A percentile compares a stretch with the other conserved stretches of the same genome.
These are phyloP conservation scores for Mesitornis unicolor DNA, from an alignment of 2,113 vertebrate genomes.

Conservation along the genomic window DNA sequence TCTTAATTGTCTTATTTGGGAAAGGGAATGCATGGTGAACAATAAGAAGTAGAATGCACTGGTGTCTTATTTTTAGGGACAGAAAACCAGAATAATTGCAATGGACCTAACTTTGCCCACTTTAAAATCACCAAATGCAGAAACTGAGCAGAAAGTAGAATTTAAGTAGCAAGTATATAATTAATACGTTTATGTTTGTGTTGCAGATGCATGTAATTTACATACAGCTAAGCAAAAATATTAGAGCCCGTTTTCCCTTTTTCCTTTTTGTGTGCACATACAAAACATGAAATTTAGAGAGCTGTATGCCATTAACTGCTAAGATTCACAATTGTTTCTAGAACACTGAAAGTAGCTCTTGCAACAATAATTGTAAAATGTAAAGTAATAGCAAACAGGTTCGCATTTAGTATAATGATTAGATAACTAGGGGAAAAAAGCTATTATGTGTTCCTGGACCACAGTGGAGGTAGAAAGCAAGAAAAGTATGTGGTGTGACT, in stretches of 20 bases:
- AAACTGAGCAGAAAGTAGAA: background rate
- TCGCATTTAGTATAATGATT: constrained; percentile 66
- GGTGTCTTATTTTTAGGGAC: constrained; percentile 20
- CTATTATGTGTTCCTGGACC: constrained; percentile 73
- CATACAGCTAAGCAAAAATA: constrained; percentile 49
- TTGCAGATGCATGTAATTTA: constrained; percentile 32
- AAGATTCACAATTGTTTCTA: constrained; percentile 64
- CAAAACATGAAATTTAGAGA: constrained; percentile 64
- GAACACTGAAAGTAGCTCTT: constrained; percentile 60
- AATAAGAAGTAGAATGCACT: background rate
- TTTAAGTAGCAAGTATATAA: background rate
- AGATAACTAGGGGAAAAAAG: constrained; percentile 74
- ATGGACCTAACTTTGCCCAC: background rate
- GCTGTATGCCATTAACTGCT: constrained; percentile 47
- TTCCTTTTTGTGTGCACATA: constrained; percentile 29
- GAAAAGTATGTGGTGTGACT: constrained; percentile 50
- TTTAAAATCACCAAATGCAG: constrained; percentile 9
- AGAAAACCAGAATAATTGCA: background rate
- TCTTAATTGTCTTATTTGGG: background rate
- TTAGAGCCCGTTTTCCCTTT: constrained; percentile 46
- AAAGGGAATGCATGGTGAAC: background rate
- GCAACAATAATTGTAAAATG: constrained; percentile 69
- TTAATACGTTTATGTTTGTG: constrained; percentile 36
- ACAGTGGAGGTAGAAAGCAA: constrained; percentile 58
- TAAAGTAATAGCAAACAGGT: constrained; percentile 68